A percentile compares a stretch with the other conserved stretches of the same genome.
Evolutionary conservation across 2,888 invertebrate species (phyloP).

Genomic region (Belgica antarctica): DNA sequence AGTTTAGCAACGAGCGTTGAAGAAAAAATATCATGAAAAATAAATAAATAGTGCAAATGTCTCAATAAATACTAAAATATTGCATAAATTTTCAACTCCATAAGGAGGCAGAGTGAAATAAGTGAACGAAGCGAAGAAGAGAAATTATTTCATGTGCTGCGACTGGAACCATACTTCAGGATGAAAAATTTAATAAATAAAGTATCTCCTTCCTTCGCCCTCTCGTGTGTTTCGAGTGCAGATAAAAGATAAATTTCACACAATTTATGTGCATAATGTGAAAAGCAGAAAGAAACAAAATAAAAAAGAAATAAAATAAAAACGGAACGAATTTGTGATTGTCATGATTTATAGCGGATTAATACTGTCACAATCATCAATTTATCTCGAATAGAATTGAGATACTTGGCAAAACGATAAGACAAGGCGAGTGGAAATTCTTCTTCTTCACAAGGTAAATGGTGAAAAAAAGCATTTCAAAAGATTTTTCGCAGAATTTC

Average conservation of each 20-base stretch:
- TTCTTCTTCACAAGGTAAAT: too few relatives aligned
- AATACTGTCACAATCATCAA: conserved; percentile 43
- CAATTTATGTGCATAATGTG: conserved; percentile 43
- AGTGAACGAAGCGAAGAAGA: too few relatives aligned
- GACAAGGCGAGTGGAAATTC: too few relatives aligned
- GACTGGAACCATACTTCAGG: conserved; percentile 14
- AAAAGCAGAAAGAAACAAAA: conserved; percentile 26
- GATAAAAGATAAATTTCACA: conserved; percentile 43
- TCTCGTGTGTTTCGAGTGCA: conserved; percentile 24
- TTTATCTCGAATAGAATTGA: conserved; percentile 34
- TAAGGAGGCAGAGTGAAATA: neutral
- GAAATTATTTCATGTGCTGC: conserved; percentile 16
- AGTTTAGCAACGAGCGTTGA: neutral
- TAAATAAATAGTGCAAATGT: conserved; percentile 38
- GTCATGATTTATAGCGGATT: conserved; percentile 41
- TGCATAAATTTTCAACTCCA: conserved; percentile 34
- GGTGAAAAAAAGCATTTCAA: neutral
- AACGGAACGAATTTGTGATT: conserved; percentile 31
- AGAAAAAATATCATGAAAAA: conserved; percentile 6
- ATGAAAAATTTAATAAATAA: conserved; percentile 36
- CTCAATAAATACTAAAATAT: conserved; percentile 36
- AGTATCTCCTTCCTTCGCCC: conserved; percentile 12
- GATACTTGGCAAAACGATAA: too few relatives aligned
- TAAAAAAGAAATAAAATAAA: neutral
- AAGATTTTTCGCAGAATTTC: neutral